phyloP scores from a whole-genome alignment of 2,888 invertebrate species.

The Agelastica alni region DNA sequence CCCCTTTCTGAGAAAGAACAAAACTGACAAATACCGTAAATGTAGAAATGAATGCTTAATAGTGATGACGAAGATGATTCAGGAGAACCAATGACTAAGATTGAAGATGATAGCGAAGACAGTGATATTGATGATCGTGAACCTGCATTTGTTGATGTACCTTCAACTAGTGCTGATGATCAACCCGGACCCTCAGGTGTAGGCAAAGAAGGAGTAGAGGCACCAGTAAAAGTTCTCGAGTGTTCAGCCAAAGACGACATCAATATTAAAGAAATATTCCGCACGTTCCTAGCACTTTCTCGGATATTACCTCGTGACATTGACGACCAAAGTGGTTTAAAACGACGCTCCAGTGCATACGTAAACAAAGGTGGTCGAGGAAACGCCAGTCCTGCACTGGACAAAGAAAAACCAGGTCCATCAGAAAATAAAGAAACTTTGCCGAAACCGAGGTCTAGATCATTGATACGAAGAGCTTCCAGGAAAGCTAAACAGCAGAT shows the following conservation, averaged over 20 bases:
- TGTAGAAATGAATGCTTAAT: slow-evolving; percentile 43
- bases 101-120: slow-evolving; percentile 52
- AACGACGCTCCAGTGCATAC: slow-evolving; percentile 76
- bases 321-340: slow-evolving; percentile 64
- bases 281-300: slow-evolving; percentile 76
- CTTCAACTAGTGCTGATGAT: slow-evolving; percentile 51
- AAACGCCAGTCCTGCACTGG: slow-evolving; percentile 55
- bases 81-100: slow-evolving; percentile 46
- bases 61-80: slow-evolving; percentile 48
- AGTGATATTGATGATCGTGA: slow-evolving; percentile 47
- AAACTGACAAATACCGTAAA: slow-evolving; percentile 48
- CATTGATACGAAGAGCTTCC: slow-evolving; percentile 78
- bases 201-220: slow-evolving; percentile 49
- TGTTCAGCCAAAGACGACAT: slow-evolving; percentile 80
- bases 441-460: slow-evolving; percentile 57
- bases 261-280: slow-evolving; percentile 80
- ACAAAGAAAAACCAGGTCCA: slow-evolving; percentile 47
- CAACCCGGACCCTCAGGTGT: slow-evolving; percentile 57
- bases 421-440: slow-evolving; percentile 43
- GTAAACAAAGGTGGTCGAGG: slow-evolving; percentile 59
- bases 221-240: slow-evolving; percentile 71
- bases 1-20: slow-evolving; percentile 49
- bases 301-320: slow-evolving; percentile 69
- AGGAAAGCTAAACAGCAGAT: slow-evolving; percentile 80
- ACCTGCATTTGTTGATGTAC: slow-evolving; percentile 48